These are phyloP conservation scores for Mycteria americana DNA, from an alignment of 2,797 vertebrate species.

Conservation along the genomic window DNA sequence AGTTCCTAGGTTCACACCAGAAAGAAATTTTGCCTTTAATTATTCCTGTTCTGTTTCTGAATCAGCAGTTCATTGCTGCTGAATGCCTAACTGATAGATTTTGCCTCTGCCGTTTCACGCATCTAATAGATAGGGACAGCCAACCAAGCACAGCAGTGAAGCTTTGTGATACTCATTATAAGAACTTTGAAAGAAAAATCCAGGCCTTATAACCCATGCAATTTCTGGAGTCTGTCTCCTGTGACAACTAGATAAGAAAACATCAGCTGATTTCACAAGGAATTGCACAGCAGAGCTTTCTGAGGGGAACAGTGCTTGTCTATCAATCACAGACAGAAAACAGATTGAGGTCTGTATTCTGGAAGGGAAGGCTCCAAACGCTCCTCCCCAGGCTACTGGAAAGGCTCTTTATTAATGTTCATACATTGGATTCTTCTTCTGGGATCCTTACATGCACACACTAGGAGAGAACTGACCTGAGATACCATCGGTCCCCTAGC, in stretches of 20 bases:
- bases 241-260: background rate
- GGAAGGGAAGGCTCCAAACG: background rate
- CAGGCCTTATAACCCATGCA: background rate
- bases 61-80: background rate
- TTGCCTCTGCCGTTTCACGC: background rate
- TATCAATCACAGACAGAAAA: background rate
- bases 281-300: background rate
- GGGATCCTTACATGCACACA: background rate
- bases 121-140: background rate
- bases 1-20: background rate
- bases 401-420: background rate
- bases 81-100: background rate
- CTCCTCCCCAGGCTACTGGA: background rate
- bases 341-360: background rate
- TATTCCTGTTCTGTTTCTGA: background rate
- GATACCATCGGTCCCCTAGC: conserved; percentile 82
- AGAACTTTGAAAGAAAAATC: background rate
- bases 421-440: background rate
- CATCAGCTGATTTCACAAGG: background rate
- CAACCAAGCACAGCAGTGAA: background rate
- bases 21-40: background rate
- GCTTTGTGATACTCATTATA: background rate
- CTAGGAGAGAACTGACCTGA: conserved; percentile 65
- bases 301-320: background rate
- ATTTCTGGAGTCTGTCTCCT: background rate